phyloP scores from a whole-genome alignment of 2,888 invertebrate genomes.

The Hirtodrosophila duncani region DNA sequence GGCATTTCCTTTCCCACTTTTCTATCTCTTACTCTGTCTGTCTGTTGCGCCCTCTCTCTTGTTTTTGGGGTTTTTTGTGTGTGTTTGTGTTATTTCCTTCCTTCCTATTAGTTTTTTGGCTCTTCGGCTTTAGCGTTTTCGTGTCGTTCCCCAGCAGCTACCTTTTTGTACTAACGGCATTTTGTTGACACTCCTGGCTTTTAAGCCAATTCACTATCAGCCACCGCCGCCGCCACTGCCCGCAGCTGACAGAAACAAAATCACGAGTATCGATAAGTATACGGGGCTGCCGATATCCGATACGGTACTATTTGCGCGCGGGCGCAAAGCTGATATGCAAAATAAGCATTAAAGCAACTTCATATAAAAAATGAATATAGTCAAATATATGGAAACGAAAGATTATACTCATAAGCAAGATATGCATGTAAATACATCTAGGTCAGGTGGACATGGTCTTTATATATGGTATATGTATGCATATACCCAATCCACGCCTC shows the following conservation, averaged over 20 bases:
- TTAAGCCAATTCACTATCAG: too few species aligned
- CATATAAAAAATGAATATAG: too few species aligned
- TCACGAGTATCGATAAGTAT: constrained; percentile 18
- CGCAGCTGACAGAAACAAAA: constrained; percentile 10
- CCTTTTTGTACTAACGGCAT: constrained; percentile 43
- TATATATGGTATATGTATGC: too few species aligned
- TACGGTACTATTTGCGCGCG: too few species aligned
- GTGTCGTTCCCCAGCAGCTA: constrained; percentile 17
- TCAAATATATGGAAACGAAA: too few species aligned
- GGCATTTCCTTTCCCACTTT: constrained; percentile 18
- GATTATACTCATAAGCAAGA: too few species aligned
- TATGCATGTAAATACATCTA: too few species aligned
- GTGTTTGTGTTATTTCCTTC: neutral
- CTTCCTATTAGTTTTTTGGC: neutral
- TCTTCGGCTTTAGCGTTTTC: neutral
- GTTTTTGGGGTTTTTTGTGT: neutral
- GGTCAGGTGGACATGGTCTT: too few species aligned
- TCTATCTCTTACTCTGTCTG: neutral
- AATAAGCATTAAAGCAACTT: too few species aligned
- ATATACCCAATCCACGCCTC: too few species aligned
- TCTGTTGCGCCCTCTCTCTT: neutral
- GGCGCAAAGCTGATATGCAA: too few species aligned
- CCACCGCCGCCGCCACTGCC: neutral
- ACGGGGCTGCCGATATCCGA: too few species aligned
- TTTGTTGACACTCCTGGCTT: constrained; percentile 9